Evolutionary conservation across 2,797 vertebrate species (phyloP).

Genomic region (Thalassophryne amazonica): DNA sequence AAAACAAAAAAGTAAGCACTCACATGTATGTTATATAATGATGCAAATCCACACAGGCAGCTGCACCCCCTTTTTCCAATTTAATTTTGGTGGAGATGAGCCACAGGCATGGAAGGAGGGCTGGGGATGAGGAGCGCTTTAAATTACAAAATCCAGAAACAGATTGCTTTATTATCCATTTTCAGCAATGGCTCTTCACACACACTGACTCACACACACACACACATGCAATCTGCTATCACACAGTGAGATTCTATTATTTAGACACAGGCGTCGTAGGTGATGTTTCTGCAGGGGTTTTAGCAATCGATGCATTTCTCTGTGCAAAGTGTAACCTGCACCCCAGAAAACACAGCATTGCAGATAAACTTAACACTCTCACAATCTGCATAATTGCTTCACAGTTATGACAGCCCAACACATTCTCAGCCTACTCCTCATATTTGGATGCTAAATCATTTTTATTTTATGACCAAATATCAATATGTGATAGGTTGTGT

Average conservation of each 20-base stretch:
- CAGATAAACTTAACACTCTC: constrained; percentile 7
- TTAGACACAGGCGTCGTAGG: constrained; percentile 25
- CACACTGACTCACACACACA: constrained; percentile 21
- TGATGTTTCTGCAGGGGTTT: neutral
- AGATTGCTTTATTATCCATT: constrained; percentile 76
- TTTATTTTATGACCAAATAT: too few relatives aligned
- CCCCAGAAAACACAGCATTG: neutral
- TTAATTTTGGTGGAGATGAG: constrained; percentile 74
- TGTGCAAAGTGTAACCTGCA: constrained; percentile 21
- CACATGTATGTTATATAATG: neutral
- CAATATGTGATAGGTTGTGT: too few relatives aligned
- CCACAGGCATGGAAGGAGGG: constrained; percentile 47
- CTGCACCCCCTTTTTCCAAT: constrained; percentile 49
- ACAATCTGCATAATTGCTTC: too few relatives aligned
- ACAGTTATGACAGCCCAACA: too few relatives aligned
- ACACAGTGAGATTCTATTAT: constrained; percentile 55
- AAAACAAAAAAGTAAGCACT: neutral
- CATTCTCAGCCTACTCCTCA: too few relatives aligned
- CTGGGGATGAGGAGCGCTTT: constrained; percentile 50
- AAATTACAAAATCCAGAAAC: constrained; percentile 74
- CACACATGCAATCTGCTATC: constrained; percentile 41
- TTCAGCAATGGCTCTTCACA: constrained; percentile 54
- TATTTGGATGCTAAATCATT: too few relatives aligned
- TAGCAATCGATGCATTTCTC: neutral
- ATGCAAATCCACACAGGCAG: neutral